Evolutionary conservation across 2,113 vertebrate species (phyloP), one percentile per base, ranked within the genome.

Genomic region (Jaculus jaculus): DNA sequence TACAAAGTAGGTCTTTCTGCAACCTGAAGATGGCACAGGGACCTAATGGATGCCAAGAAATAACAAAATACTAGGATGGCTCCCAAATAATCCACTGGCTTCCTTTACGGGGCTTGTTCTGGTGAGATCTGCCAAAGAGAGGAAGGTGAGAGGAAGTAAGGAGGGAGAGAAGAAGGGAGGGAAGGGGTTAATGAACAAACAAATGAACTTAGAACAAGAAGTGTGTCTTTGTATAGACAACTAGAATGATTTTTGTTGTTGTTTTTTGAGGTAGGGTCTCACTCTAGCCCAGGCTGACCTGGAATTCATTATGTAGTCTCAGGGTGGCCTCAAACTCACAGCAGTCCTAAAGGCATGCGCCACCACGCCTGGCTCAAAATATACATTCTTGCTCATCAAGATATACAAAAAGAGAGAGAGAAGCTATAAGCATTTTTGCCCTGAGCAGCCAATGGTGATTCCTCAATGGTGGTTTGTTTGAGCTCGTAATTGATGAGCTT

Each of bases 21-120:
- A 66, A 88, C 83, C 72, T 91, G 82, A 86, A 71, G 83, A 28
- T 16, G 60, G 74, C 83, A 60, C 34, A 79, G 78, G 58, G 37
- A 74, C 47, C 39, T 84, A 78, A 39, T 71, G 85, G 87, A 78
- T 34, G 80, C 87, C 32, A n/a, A 30, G 87, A 82, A 79, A 77
- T 37, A 85, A 0, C 39, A 12, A 17, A 89, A 75, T 47, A 37
- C 92, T 42, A 28, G 24, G 37, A n/a, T 24, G 28, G 65, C 47
- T 87, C 72, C 42, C 78, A 79, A 84, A 82, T 51, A 66, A 80
- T 92, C 77, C 60, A 92, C n/a, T 89, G 47, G 79, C 28, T 82
- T 42, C 61, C 42, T 72, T 84, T 80, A 24, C 92, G 79, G 26
- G n/a, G 26, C n/a, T 79, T 78, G 68, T 68, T 18, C 74, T 85